Base-by-base conservation (phyloP, 2,797 vertebrate species). In the Sebastes taczanowskii region DNA sequence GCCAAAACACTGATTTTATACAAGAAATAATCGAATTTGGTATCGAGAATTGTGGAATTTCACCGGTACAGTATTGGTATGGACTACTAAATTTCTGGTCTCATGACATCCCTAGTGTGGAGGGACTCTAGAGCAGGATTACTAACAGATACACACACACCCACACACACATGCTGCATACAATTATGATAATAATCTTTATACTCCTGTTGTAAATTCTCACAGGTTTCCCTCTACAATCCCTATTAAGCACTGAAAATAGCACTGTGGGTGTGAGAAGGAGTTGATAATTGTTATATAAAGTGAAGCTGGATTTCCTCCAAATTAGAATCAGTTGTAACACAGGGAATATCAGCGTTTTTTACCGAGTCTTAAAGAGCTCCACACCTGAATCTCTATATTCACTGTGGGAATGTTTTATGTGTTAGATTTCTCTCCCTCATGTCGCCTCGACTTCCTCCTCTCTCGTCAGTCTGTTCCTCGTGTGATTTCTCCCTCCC, bases 201-300 rank as follows among this genome's bases (percentile, higher is more conserved):
- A 22, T 53, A 77, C 55, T 62, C 74, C 30, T 71, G 25, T 22
- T 81, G 73, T 77, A 78, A 87, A 71, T 77, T 72, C 79, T 89
- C 70, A 35, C 65, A 80, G 80, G 73, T 81, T 38, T 89, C 77
- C 55, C 56, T 70, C 53, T 74, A 67, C 74, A 64, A 59, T 78
- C 88, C 76, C 46, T 74, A 83, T 84, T 86, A 82, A 77, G 46
- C 7, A n/a, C 16, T 76, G 53, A 76, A 85, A 88, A 81, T 80
- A 87, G 71, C 82, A 83, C 82, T 81, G 20, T 7, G 74, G 75
- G 71, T 84, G 75, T 82, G 55, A 84, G 67, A 79, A 81, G 55
- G 42, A 76, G 76, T 81, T 85, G 49, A 78, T 82, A 71, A 83
- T 80, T 83, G 82, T 88, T 90, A 79, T 86, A 93, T 89, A 87